phyloP scores from a whole-genome alignment of 2,888 invertebrate species.

The Amorpha juglandis region DNA sequence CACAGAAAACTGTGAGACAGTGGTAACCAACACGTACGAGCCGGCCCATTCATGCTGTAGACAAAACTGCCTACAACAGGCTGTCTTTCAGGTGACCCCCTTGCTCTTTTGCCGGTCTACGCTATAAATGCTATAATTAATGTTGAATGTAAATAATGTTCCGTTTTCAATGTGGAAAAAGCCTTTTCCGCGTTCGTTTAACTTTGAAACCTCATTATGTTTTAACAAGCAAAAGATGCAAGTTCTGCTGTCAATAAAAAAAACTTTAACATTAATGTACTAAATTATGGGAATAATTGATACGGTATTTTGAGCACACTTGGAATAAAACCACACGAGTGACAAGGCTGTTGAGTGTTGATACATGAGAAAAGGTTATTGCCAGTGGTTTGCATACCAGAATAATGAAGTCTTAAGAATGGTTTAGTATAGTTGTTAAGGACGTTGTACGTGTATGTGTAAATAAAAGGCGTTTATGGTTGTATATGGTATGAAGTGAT shows the following conservation, averaged over 20 bases:
- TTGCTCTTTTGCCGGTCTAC: no score
- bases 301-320: slow-evolving; percentile 14
- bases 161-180: background rate
- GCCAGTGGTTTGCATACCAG: no score
- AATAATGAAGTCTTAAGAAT: no score
- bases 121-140: no score
- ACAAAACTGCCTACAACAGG: no score
- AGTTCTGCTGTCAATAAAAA: background rate
- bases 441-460: no score
- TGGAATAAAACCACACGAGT: background rate
- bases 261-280: background rate
- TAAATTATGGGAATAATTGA: background rate
- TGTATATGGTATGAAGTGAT: background rate
- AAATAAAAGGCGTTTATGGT: background rate
- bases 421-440: background rate
- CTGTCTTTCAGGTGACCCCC: no score
- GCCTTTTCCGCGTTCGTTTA: slow-evolving; percentile 1
- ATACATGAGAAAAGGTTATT: no score
- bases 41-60: no score
- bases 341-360: no score
- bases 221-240: background rate
- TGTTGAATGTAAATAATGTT: background rate
- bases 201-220: slow-evolving; percentile 10
- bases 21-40: no score
- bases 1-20: no score